Evolutionary conservation across 64 coral and sea anemone species (phyloP), one percentile per base, ranked within the genome.

Genomic region (Porites australiensis): DNA sequence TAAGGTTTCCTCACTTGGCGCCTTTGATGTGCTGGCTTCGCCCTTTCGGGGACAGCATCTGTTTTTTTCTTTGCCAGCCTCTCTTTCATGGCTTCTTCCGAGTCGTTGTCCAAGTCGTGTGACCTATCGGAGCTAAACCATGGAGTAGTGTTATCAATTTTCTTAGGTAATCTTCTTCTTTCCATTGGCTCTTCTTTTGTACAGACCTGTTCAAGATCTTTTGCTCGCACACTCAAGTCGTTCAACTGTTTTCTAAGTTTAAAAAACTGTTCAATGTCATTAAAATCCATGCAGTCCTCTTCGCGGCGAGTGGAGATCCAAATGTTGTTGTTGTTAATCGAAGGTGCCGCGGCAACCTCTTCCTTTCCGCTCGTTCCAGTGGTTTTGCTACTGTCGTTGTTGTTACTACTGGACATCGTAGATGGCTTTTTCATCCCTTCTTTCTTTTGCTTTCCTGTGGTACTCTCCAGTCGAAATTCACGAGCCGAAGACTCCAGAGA

Each of bases 251-350:
- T 69, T 63, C 6, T 67, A 16, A 68, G 14, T 50, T 84, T 67
- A 12, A 84, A 50, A 68, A 22, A 51, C 16, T 49, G 45, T 2
- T 68, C 44, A n/a, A 84, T 84, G 63, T 84, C 81, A 20, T 22
- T 68, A 50, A 84, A 68, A 68, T 84, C 61, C 62, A 84, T 22
- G 4, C 44, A 84, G 15, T 84, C 81, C 2, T 84, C 81, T 20
- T 67, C 81, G n/a, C 18, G 44, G 8, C 44, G 81, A 9, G 4
- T 1, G 18, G 81, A 84, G 6, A 84, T 84, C 23, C 16, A 67
- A n/a, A 49, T 19, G 4, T 4, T 19, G 11, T n/a, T 22, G 19
- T 55, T 55, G 10, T 55, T 12, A 22, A 27, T 55, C 5, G 6
- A 52, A 15, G 15, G 63, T 21, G 18, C 8, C 18, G 16, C 18